These are phyloP conservation scores for Brachynemurus nebulosus DNA, from an alignment of 2,888 invertebrate genomes.

Conservation along the genomic window DNA sequence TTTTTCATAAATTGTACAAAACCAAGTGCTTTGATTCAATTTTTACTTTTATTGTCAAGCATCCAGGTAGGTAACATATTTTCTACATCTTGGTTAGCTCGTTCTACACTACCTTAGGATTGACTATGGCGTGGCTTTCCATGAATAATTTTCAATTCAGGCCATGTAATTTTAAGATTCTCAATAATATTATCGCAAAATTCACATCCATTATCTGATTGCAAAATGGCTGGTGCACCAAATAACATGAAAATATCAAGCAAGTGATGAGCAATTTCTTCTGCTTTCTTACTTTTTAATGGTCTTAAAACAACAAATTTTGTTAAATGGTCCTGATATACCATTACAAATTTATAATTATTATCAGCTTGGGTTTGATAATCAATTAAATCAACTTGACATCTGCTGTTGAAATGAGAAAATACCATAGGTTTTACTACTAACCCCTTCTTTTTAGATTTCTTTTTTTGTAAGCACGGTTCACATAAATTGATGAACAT, in stretches of 20 bases:
- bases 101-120: slow-evolving; percentile 18
- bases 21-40: slow-evolving; percentile 17
- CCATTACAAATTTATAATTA: slow-evolving; percentile 25
- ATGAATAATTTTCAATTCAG: slow-evolving; percentile 20
- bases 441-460: neutral
- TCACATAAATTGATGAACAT: slow-evolving; percentile 16
- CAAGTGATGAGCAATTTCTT: slow-evolving; percentile 24
- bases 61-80: slow-evolving; percentile 17
- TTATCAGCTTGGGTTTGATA: slow-evolving; percentile 22
- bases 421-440: slow-evolving; percentile 7
- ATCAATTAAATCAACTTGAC: slow-evolving; percentile 26
- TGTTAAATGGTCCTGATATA: slow-evolving; percentile 10
- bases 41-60: slow-evolving; percentile 11
- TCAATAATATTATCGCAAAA: slow-evolving; percentile 21
- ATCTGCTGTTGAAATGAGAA: slow-evolving; percentile 18
- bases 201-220: slow-evolving; percentile 25
- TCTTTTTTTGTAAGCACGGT: neutral
- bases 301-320: slow-evolving; percentile 14
- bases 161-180: slow-evolving; percentile 19
- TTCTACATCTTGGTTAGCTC: slow-evolving; percentile 20
- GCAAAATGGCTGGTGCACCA: slow-evolving; percentile 25
- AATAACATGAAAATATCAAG: slow-evolving; percentile 27
- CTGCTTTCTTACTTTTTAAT: slow-evolving; percentile 24
- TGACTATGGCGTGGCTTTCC: slow-evolving; percentile 18
- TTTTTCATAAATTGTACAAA: slow-evolving; percentile 22